Evolutionary conservation across 2,797 vertebrate genomes (phyloP).

Genomic region (Astyanax mexicanus): DNA sequence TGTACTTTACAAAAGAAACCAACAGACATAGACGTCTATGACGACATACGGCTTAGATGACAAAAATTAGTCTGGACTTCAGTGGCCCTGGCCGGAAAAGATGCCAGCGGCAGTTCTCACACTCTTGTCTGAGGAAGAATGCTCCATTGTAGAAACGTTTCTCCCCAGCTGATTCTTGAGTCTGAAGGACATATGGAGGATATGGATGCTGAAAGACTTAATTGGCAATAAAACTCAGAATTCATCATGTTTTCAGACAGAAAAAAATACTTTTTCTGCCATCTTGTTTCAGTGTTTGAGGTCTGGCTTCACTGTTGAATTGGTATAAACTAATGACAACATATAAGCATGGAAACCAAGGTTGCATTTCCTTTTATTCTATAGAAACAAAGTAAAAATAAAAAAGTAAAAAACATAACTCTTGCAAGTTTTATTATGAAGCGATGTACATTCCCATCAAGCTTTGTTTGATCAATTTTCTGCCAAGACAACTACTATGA

Average conservation of each 20-base stretch:
- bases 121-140: background rate
- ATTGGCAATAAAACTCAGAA: background rate
- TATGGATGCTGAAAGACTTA: background rate
- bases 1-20: background rate
- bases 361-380: no score
- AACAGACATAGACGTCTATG: background rate
- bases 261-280: slow-evolving; percentile 72
- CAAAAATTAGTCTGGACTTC: background rate
- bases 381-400: no score
- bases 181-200: background rate
- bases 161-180: background rate
- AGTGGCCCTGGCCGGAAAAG: background rate
- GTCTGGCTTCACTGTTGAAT: no score
- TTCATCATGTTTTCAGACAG: slow-evolving; percentile 49
- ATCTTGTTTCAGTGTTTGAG: slow-evolving; percentile 78
- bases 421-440: no score
- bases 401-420: no score
- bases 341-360: no score
- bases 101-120: background rate
- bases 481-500: no score
- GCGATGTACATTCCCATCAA: no score
- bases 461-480: no score
- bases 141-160: background rate
- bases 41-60: background rate
- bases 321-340: no score